These are phyloP conservation scores for Tromatobia lineatoria DNA, from an alignment of 2,888 invertebrate genomes.

Conservation along the genomic window DNA sequence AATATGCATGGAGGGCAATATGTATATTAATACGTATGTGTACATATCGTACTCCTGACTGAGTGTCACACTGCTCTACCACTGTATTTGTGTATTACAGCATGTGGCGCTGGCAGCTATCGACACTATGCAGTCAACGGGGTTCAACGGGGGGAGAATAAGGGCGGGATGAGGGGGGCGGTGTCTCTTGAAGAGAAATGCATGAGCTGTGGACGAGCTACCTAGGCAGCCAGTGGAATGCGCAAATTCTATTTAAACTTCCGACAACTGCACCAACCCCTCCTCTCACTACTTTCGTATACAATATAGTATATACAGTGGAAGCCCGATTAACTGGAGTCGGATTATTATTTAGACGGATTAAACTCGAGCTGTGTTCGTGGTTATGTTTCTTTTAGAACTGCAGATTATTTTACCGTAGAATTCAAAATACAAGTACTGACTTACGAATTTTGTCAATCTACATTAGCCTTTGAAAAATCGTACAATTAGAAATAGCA, in stretches of 20 bases:
- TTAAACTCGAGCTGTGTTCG: too few relatives aligned
- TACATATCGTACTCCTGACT: neutral
- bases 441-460: too few relatives aligned
- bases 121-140: slow-evolving; percentile 50
- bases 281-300: slow-evolving; percentile 26
- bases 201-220: slow-evolving; percentile 17
- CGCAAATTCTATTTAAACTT: slow-evolving; percentile 70
- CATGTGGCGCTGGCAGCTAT: slow-evolving; percentile 44
- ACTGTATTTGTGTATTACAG: slow-evolving; percentile 23
- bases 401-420: too few relatives aligned
- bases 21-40: slow-evolving; percentile 22
- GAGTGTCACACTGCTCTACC: neutral
- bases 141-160: neutral
- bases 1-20: slow-evolving; percentile 54
- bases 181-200: slow-evolving; percentile 30
- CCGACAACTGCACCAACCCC: slow-evolving; percentile 46
- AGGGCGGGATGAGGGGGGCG: neutral
- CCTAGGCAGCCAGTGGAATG: slow-evolving; percentile 15
- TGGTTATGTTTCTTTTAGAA: too few relatives aligned
- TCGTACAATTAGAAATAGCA: too few relatives aligned
- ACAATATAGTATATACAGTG: neutral
- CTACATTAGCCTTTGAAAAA: too few relatives aligned
- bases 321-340: too few relatives aligned
- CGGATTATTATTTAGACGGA: too few relatives aligned
- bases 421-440: too few relatives aligned